Base-by-base conservation (phyloP, 2,113 vertebrate species). In the Macrotus californicus region DNA sequence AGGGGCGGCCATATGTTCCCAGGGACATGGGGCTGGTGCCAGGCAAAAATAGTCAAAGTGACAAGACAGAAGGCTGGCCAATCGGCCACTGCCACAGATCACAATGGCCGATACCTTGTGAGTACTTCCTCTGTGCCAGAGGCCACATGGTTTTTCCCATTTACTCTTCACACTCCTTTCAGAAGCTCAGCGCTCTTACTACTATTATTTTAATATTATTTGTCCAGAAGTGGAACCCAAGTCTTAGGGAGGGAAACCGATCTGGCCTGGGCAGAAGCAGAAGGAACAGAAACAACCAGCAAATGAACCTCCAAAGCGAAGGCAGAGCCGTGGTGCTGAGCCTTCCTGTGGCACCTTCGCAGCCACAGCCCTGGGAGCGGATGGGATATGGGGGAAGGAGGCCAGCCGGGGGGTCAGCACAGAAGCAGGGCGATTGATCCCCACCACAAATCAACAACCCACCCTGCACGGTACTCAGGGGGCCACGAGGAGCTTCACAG, bases 271-370 rank as follows among this genome's bases (percentile, higher is more conserved):
- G 18, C 3, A 36, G 66, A 48, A 31, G 43, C 18, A 2, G 31
- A 77, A 48, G 24, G 61, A 41, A 11, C 5, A 22, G 39, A n/a
- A 59, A 18, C 56, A 43, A n/a, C 0, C 3, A 22, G 59, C 3
- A 41, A 59, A n/a, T 1, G 29, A 82, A 12, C 14, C 29, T 85
- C 73, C 82, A 18, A 41, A 34, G 22, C 56, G 29, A 61, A 61
- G 56, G 22, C 59, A n/a, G 24, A 15, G 48, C 34, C 48, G 2
- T 3, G 19, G 36, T 31, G 48, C 59, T 14, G n/a, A 29, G 48
- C 41, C 41, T 21, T 46, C 54, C 26, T 4, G 67, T 0, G 0
- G 59, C 56, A n/a, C 14, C 1, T 7, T 16, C 19, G 14, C 0
- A 2, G 43, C 79, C 50, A 26, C 56, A 54, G 64, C 14, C n/a